Evolutionary conservation across 1,140 invertebrate species (phyloP), one percentile per base, ranked within the genome.

Genomic region (Drosophila miranda): DNA sequence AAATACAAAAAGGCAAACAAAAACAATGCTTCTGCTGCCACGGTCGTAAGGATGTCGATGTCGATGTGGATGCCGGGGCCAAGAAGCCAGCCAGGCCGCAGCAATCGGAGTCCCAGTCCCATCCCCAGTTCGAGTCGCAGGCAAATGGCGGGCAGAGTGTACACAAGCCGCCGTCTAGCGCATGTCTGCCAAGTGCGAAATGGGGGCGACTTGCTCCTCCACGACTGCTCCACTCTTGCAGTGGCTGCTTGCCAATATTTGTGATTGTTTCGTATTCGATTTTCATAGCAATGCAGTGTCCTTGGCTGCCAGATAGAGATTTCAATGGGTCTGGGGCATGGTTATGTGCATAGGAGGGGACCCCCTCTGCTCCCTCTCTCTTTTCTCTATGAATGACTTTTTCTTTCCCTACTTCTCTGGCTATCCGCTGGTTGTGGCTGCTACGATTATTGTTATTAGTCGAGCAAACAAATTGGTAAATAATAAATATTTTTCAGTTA

Each of bases 401-500:
- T 76, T 64, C 54, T 58, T 61, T 68, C 55, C 38, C 58, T n/a
- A 30, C 48, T 45, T 53, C 53, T 58, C 50, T 44, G 67, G 64
- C 60, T 45, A 51, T 53, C 49, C 62, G 52, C 21, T 28, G 56
- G n/a, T 64, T 54, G 59, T 69, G 78, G 34, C 75, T 79, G 80
- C 76, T 89, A 78, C 78, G 87, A 89, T 89, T 89, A 89, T 89
- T 89, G 87, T 89, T 89, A 89, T 89, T 89, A 89, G 87, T 86
- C 87, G 69, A 90, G 82, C 82, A 89, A 89, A 89, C 87, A 89
- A 89, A 89, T 89, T 89, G 87, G 87, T 88, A 89, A 89, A 89
- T 89, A 89, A 89, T 89, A 89, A 89, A 89, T 89, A 89, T 89
- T 89, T 89, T 87, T 89, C 88, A 87, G 87, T 89, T 89, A 89